Base-by-base conservation (phyloP, 1,140 invertebrate species). In the Microplitis demolitor region DNA sequence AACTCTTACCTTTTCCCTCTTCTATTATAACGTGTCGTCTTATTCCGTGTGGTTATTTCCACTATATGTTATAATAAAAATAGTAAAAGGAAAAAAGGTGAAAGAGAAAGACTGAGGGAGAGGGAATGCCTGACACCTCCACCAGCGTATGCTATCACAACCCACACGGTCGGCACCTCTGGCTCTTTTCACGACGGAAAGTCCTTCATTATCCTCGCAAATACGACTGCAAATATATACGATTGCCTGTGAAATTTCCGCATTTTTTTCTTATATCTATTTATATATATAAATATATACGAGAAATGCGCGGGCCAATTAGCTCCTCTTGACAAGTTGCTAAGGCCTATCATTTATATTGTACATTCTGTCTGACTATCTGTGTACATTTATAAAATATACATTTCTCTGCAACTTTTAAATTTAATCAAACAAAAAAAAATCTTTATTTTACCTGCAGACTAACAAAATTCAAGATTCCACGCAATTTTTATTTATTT, bases 151-250 rank as follows among this genome's bases (percentile, higher is more conserved):
- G 31, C 33, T n/a, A 24, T 53, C 53, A 45, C 63, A 54, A 50
- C 70, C 70, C 63, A 72, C 70, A 66, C 70, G 39, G 4, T 24
- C 62, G 53, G 62, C 70, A 72, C 70, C 63, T 72, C 64, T 60
- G 37, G 63, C 50, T 62, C 60, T 72, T 72, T 72, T 66, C 64
- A 51, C 13, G n/a, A 45, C 64, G 63, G 56, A 72, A 72, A 72
- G 56, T 72, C 71, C 71, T 72, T 67, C 71, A 72, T 72, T 72
- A 72, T 72, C 64, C 54, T 58, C 51, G 54, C 56, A 72, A 72
- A 72, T 72, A 39, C 63, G 64, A 72, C 70, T 64, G 16, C 16
- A 39, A 50, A 67, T 61, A 67, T 60, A 72, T 60, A 31, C 35
- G 62, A 58, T 64, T 45, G 51, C 66, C 4, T 56, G 66, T 37